Base-by-base conservation (phyloP, 2,797 vertebrate genomes). In the Spheniscus humboldti region DNA sequence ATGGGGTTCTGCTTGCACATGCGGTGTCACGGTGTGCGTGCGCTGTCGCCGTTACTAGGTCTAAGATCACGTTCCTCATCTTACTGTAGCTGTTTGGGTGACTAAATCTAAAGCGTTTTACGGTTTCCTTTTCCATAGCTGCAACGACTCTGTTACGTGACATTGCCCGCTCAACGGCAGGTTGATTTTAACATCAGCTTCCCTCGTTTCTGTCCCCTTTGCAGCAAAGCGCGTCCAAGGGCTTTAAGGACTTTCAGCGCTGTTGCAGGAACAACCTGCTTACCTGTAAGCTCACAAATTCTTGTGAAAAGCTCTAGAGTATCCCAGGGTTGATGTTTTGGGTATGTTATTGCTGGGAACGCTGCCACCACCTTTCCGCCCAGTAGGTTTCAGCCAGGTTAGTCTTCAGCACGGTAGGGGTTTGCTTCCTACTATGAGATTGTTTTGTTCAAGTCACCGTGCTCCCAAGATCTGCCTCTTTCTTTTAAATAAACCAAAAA, bases 401-500 rank as follows among this genome's bases (percentile, higher is more conserved):
- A 59, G 76, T 28, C 67, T 64, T 76, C 77, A 23, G 66, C 35
- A 31, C 5, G 37, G 57, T 22, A 41, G 55, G 93, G 95, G 75
- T 77, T 79, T 67, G 56, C 84, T 76, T 82, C 91, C 89, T 81
- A 7, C 89, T 59, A 6, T 52, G n/a, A 86, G 90, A 71, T 64
- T 66, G 73, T 92, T 88, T 19, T 50, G 67, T 94, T 91, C 59
- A 5, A 39, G 86, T 94, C 84, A 69, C 82, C 55, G 7, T 81
- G 91, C 94, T 88, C 94, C 94, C 43, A 3, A 83, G 77, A 95
- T 90, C 86, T 55, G 90, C 95, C 90, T 89, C 89, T 89, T 96
- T 86, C 72, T 93, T 92, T 82, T 72, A 53, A 95, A 92, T 47
- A 83, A 96, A 96, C 94, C 89, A 86, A 96, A 96, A 95, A 69